Evolutionary conservation across 2,113 vertebrate genomes (phyloP), one percentile per base, ranked within the genome.

Genomic region (Oxygymnocypris stewartii): DNA sequence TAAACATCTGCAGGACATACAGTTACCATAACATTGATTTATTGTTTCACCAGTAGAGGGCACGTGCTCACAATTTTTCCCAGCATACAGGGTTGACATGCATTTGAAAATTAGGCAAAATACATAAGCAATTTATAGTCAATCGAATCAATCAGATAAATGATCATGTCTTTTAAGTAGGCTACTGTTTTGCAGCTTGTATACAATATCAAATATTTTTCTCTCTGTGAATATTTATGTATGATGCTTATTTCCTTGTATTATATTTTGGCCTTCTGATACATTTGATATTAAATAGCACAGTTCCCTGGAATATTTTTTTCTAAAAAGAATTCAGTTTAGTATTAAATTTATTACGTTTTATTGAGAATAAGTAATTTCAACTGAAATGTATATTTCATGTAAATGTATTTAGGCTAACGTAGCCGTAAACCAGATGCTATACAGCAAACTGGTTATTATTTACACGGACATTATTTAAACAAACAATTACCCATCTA

Each of bases 11-110:
- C 20, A 42, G 51, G n/a, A 25, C 14, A 4, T 37, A 31, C 11
- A 47, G 4, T 20, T 65, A 23, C 5, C 16, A 18, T 7, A 13
- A 13, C 16, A n/a, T n/a, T 14, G 18, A 25, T 85, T 73, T 10
- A 18, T 44, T 57, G n/a, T 28, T 79, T 28, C 11, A 85, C 84
- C 89, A 85, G 82, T 47, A 88, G 89, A 83, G 81, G 87, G 87
- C 79, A 57, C 37, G 49, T n/a, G 61, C 11, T 85, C 47, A 85
- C 25, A 59, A 57, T 31, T 79, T 40, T 71, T 54, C 12, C 0
- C 4, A 51, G 25, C 0, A 37, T 37, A 61, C 23, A 83, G 9
- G 18, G 61, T 31, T 82, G 18, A 20, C 10, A 14, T 20, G n/a
- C 1, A 13, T 28, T 11, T 81, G 35, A 20, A 54, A 78, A 28